Conservation (phyloP, 2,113 vertebrate species). For the Entosphenus tridentatus region DNA sequence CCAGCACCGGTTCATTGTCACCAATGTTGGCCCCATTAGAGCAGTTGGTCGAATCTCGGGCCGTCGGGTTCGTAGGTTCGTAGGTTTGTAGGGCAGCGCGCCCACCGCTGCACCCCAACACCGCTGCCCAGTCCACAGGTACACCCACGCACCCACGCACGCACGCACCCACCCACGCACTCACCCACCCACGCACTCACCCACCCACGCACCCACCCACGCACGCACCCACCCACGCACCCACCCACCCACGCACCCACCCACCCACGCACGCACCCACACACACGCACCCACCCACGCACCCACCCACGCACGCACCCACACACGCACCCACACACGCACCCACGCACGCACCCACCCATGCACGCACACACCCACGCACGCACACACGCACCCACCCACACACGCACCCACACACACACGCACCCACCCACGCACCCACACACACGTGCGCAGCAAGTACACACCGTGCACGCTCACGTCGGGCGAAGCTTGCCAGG, state of each 20-base stretch:
- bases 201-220: neutral
- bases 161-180: neutral
- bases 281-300: neutral
- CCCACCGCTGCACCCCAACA: too few species aligned
- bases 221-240: neutral
- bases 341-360: neutral
- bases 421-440: neutral
- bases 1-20: too few species aligned
- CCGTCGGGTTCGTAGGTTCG: too few species aligned
- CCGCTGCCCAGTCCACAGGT: too few species aligned
- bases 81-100: too few species aligned
- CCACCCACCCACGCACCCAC: neutral
- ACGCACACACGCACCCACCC: neutral
- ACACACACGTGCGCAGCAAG: too few species aligned
- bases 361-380: neutral
- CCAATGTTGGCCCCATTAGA: too few species aligned
- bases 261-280: neutral
- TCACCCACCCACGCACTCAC: neutral
- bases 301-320: neutral
- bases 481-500: too few species aligned
- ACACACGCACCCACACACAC: neutral
- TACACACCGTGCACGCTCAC: too few species aligned
- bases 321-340: neutral
- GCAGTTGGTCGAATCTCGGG: too few species aligned
- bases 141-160: neutral